Evolutionary conservation across 2,113 vertebrate genomes (phyloP), one percentile per base, ranked within the genome.

Genomic region (Rhinopomastus cyanomelas): DNA sequence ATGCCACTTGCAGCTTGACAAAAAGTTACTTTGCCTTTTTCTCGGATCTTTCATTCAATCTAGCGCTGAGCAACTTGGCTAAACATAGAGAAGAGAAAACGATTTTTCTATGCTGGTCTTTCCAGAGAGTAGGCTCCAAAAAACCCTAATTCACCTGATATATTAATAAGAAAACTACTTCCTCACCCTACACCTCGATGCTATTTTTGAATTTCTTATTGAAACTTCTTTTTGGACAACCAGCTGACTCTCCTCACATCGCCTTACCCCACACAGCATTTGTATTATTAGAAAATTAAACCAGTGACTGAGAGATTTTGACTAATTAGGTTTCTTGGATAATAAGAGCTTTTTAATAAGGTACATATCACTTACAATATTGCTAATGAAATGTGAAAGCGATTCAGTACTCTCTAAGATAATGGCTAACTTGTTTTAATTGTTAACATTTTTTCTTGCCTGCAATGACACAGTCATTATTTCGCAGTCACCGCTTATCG

Each of bases 361-460:
- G 97, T 98, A 97, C 97, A 97, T 97, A 98, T 98, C 97, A 97
- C 97, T 98, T 98, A 97, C 97, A 98, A 98, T 97, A 98, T 98
- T 97, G 96, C 97, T 97, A 98, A 99, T 98, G 98, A 98, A 98
- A 98, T 97, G 97, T 98, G 98, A 98, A 98, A 98, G 96, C 97
- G 95, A 98, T 96, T 97, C 96, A 95, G 97, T 97, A 97, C 95
- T 96, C 96, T 49, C 96, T 95, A 96, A 98, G 98, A 98, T 98
- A 98, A 99, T 97, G 96, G 97, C 96, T 97, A 98, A 98, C 98
- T 98, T 98, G 98, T 99, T 99, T 99, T 99, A 99, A 99, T 99
- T 99, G 98, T 99, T 98, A 98, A 98, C 98, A 98, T 98, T 98
- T 98, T 98, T 97, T 97, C 97, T 98, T 97, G 98, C 97, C 97